These are phyloP conservation scores for Epinotia ramella DNA, from an alignment of 2,888 invertebrate species.

Conservation along the genomic window DNA sequence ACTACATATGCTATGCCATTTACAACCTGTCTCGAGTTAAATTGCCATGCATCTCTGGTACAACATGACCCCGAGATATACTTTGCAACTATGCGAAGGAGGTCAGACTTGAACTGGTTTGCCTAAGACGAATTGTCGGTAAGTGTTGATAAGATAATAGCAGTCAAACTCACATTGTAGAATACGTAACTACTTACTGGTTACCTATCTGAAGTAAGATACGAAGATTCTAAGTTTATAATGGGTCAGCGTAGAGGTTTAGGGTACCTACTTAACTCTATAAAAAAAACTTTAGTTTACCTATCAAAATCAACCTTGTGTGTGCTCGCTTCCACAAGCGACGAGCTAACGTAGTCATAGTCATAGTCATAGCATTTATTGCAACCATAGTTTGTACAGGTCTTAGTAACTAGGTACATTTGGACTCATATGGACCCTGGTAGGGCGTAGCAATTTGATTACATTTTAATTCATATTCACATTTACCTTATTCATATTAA, in stretches of 20 bases:
- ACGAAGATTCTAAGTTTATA: not conserved
- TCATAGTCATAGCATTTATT: no score
- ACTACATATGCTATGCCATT: not conserved
- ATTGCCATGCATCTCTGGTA: not conserved
- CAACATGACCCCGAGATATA: not conserved
- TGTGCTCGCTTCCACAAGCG: no score
- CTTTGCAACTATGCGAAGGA: not conserved
- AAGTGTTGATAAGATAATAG: not conserved
- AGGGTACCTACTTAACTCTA: no score
- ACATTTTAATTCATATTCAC: no score
- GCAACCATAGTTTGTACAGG: no score
- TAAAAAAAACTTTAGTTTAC: no score
- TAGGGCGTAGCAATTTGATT: no score
- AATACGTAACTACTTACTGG: conserved; percentile 2
- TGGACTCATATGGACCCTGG: no score
- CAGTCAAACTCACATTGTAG: conserved; percentile 8
- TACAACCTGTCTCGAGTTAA: not conserved
- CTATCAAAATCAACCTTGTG: no score
- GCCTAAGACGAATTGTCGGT: not conserved
- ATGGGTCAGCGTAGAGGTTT: not conserved
- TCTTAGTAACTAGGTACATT: no score
- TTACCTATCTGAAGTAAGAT: not conserved
- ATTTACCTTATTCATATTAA: no score
- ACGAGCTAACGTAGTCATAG: no score
- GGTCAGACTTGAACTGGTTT: not conserved